Conservation (phyloP, 2,113 vertebrate genomes). For the Alouatta palliata region DNA sequence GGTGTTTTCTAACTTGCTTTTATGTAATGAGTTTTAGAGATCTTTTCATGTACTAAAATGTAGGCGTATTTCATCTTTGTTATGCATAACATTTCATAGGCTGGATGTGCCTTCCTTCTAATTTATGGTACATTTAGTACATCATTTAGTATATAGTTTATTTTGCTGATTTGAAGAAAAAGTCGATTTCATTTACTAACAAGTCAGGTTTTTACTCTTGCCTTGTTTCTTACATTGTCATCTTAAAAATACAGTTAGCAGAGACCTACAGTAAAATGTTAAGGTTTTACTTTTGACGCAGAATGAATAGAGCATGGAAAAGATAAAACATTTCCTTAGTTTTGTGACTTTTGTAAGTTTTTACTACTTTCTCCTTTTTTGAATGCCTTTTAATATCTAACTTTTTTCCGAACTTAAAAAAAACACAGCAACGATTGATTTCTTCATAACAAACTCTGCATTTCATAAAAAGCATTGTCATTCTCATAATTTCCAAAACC, state of each 20-base stretch:
- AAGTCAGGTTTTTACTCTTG: not conserved
- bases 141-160: not conserved
- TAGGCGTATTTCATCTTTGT: not conserved
- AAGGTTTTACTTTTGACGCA: constrained; percentile 3
- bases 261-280: not conserved
- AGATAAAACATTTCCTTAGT: not conserved
- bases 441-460: not conserved
- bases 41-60: not conserved
- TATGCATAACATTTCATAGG: not conserved
- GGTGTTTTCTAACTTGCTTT: not conserved
- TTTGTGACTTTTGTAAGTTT: not conserved
- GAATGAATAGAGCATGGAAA: not conserved
- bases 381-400: constrained; percentile 16
- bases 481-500: not conserved
- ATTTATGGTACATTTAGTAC: not conserved
- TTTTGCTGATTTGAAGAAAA: constrained; percentile 41
- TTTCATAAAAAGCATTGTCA: not conserved
- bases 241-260: not conserved
- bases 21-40: not conserved
- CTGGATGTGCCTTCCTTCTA: not conserved
- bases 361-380: not conserved
- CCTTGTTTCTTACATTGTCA: not conserved
- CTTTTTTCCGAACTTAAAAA: not conserved
- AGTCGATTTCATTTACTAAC: not conserved
- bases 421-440: not conserved